Conservation (phyloP, 2,888 invertebrate genomes). For the Lepidocyrtoides sp. region DNA sequence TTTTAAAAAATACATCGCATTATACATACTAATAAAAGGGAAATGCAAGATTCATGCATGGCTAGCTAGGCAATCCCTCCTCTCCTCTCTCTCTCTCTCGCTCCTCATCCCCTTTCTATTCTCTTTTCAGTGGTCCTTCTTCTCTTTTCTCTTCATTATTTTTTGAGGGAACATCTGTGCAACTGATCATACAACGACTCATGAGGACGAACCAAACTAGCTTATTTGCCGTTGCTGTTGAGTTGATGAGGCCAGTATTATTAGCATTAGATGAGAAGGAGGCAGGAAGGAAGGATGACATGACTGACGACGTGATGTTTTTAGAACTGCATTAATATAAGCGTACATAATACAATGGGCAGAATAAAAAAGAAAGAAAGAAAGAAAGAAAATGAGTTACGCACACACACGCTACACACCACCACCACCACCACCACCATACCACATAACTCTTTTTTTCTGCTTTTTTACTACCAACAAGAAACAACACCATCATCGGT, state of each 20-base stretch:
- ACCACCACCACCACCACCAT: too few relatives aligned
- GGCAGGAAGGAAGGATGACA: slow-evolving; percentile 74
- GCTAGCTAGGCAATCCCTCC: slow-evolving; percentile 58
- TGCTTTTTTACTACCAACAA: not conserved
- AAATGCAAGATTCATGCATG: slow-evolving; percentile 75
- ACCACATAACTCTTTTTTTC: slow-evolving; percentile 27
- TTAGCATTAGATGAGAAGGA: slow-evolving; percentile 11
- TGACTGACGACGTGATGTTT: slow-evolving; percentile 71
- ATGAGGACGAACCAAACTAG: slow-evolving; percentile 40
- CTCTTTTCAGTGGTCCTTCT: slow-evolving; percentile 11
- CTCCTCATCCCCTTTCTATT: not conserved
- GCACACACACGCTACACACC: slow-evolving; percentile 51
- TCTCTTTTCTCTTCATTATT: slow-evolving; percentile 36
- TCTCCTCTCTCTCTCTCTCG: slow-evolving; percentile 45
- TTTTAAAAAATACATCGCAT: slow-evolving; percentile 13
- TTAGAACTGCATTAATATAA: slow-evolving; percentile 40
- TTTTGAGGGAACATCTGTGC: slow-evolving; percentile 74
- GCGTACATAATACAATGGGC: not conserved
- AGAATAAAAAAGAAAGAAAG: not conserved
- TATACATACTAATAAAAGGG: slow-evolving; percentile 53
- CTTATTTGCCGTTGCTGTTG: slow-evolving; percentile 22
- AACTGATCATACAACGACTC: slow-evolving; percentile 33
- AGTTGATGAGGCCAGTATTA: slow-evolving; percentile 17
- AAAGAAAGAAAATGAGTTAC: slow-evolving; percentile 69
- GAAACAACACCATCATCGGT: not conserved